Base-by-base conservation (phyloP, 2,797 vertebrate genomes). In the Mormyrops attenuatus region DNA sequence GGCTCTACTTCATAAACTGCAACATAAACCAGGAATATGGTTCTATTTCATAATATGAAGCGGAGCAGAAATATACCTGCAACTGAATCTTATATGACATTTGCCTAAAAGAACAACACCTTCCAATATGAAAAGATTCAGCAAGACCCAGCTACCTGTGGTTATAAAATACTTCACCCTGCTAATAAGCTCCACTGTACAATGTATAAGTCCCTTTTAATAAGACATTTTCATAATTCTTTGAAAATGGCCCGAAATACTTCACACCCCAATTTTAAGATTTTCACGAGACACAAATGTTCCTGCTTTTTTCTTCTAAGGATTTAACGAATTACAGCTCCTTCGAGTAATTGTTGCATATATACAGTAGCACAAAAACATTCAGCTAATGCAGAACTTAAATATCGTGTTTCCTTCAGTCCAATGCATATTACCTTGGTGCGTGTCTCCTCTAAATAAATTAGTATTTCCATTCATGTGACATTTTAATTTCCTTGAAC, bases 321-420 rank as follows among this genome's bases (percentile, higher is more conserved):
- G 91, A 94, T 94, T 94, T 90, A 92, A 94, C 94, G 92, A 91
- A 95, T 95, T 94, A 93, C 94, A 95, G 93, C 93, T 94, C 93
- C 93, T 93, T 92, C 55, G 93, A 92, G 92, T 95, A 95, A 95
- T 94, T 95, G 94, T 92, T 86, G 92, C 94, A 94, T 95, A 93
- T 93, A 93, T 90, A 30, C 26, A 30, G 26, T 30, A 89, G 93
- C 92, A 93, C 92, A 94, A 95, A 95, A 95, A 95, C 95, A 95
- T 95, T 96, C 92, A 95, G 95, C 95, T 95, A 95, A 94, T 93
- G 90, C 90, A n/a, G 90, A 94, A 95, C 95, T 94, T 94, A 95
- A 95, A 95, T 95, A 95, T 91, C 93, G 91, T 89, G 93, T 94
- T 94, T 95, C 92, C 94, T 94, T 90, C 93, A 92, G 89, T 93